Evolutionary conservation across 2,888 invertebrate species (phyloP), one percentile per base, ranked within the genome.

Genomic region (Drosophila leonis): DNA sequence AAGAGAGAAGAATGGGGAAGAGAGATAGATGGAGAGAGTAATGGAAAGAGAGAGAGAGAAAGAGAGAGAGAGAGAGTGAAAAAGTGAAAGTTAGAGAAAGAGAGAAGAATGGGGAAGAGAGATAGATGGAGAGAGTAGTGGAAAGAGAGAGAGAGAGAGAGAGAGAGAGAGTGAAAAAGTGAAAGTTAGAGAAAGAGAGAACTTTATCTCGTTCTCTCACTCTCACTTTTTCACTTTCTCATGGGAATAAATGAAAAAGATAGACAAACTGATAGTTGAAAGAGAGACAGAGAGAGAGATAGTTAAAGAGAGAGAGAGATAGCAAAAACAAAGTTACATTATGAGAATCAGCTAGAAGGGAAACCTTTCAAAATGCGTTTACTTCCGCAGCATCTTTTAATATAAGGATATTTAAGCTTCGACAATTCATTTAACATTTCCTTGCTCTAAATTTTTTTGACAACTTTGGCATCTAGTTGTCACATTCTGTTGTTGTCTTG

Each of bases 401-500:
- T 31, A 31, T 49, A 13, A 57, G 70, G 35, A 57, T 42, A 57
- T 57, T 31, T 37, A 13, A 35, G 24, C 15, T 60, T 59, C 70
- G 51, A 15, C 18, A 37, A 59, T 18, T 6, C 24, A 37, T n/a
- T 33, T 9, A 1, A n/a, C 27, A 15, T 4, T 7, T 27, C 4
- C 8, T 12, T 35, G 13, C 39, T 29, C 20, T 56, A 54, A 57
- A n/a, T 20, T 65, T 37, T 54, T 49, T 41, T 33, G 52, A 41
- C 62, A 85, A 71, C 56, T 82, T 82, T 80, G 51, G 66, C 60
- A 60, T 69, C 51, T 52, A 48, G 54, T 67, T 84, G 75, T 55
- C 72, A 72, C 49, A 59, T 65, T 60, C 60, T 56, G 66, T 66
- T 83, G 60, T 55, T 72, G 62, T 52, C 48, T 54, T 61, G 52